Conservation (phyloP, 64 coral and sea anemone genomes). For the Platygyra sinensis region DNA sequence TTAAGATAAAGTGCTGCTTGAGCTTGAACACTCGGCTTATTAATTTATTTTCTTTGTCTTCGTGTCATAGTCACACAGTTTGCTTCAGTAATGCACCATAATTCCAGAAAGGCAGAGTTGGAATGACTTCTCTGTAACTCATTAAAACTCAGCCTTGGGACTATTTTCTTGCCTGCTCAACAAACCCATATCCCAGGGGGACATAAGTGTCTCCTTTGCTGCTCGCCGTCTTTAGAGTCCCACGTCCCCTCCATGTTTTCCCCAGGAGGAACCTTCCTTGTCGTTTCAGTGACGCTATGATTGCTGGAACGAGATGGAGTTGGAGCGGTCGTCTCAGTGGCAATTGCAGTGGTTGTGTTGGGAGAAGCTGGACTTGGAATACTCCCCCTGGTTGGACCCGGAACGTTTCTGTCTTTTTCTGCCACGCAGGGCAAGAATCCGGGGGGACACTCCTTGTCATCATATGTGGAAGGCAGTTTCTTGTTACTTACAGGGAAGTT, state of each 20-base stretch:
- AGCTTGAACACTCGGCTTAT: too few species aligned
- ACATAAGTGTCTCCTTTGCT: background rate
- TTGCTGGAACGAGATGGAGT: background rate
- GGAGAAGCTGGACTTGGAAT: background rate
- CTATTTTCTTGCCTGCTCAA: background rate
- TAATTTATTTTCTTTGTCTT: too few species aligned
- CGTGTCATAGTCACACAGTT: too few species aligned
- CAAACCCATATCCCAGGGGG: conserved; percentile 15
- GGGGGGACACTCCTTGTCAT: background rate
- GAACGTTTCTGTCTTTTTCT: background rate
- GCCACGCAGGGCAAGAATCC: background rate
- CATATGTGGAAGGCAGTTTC: conserved; percentile 10
- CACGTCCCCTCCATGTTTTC: background rate
- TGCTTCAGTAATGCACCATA: too few species aligned
- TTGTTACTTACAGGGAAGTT: background rate
- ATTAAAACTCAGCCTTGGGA: background rate
- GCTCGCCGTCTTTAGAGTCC: background rate
- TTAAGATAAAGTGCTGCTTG: too few species aligned
- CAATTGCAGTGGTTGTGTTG: background rate
- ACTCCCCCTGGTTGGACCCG: background rate
- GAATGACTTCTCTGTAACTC: background rate
- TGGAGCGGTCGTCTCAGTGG: background rate
- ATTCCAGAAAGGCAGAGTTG: background rate
- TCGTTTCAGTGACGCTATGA: background rate
- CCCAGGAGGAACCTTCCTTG: background rate